These are phyloP conservation scores for Rhorus exstirpatorius DNA, from an alignment of 2,888 invertebrate genomes.

Conservation along the genomic window DNA sequence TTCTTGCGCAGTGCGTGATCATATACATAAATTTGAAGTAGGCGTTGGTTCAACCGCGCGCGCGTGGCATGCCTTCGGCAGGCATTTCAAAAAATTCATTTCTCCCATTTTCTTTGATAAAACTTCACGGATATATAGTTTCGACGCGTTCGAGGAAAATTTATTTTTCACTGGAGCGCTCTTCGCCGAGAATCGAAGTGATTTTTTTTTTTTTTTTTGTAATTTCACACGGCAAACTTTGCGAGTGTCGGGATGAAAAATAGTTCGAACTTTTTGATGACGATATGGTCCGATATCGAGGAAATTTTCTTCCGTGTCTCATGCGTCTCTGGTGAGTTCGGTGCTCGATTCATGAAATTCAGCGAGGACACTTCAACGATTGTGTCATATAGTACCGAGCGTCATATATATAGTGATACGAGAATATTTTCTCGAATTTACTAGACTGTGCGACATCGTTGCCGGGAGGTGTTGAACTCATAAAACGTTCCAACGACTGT, in stretches of 20 bases:
- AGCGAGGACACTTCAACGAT: too few relatives aligned
- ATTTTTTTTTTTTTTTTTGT: too few relatives aligned
- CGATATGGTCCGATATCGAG: too few relatives aligned
- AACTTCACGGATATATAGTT: not conserved
- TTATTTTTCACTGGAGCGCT: conserved; percentile 7
- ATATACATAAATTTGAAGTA: conserved; percentile 25
- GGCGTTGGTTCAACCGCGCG: conserved; percentile 21
- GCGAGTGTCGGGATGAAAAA: not conserved
- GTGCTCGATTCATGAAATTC: too few relatives aligned
- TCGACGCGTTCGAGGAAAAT: conserved; percentile 9
- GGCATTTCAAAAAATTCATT: conserved; percentile 21
- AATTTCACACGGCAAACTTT: not conserved
- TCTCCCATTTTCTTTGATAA: not conserved
- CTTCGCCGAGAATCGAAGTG: not conserved
- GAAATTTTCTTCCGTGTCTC: too few relatives aligned
- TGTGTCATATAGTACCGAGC: too few relatives aligned
- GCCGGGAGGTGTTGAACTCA: conserved; percentile 79
- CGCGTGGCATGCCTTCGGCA: too few relatives aligned
- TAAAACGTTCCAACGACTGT: conserved; percentile 74
- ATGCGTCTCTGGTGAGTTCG: too few relatives aligned
- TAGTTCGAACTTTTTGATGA: not conserved
- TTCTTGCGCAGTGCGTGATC: conserved; percentile 7
- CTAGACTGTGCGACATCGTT: conserved; percentile 45
- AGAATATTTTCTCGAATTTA: conserved; percentile 28
- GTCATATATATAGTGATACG: too few relatives aligned